phyloP scores from a whole-genome alignment of 2,888 invertebrate species.

The Mechanitis messenoides region DNA sequence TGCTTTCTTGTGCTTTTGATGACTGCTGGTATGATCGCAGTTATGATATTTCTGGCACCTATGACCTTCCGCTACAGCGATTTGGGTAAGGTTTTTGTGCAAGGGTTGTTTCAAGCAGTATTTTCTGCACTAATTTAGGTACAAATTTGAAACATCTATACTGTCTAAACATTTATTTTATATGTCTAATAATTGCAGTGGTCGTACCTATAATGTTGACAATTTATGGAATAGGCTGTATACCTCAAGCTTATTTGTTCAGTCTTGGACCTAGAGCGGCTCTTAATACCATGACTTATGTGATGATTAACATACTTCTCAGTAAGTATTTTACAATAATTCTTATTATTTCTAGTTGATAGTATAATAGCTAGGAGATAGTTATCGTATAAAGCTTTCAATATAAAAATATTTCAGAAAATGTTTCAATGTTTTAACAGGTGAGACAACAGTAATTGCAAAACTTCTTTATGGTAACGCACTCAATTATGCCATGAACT shows the following conservation, averaged over 20 bases:
- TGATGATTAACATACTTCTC: conserved; percentile 57
- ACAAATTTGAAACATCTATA: too few species aligned
- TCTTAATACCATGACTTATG: conserved; percentile 55
- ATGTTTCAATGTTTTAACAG: conserved; percentile 32
- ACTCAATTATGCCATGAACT: conserved; percentile 39
- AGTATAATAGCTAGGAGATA: not conserved
- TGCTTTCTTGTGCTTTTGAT: conserved; percentile 47
- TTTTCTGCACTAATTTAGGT: too few species aligned
- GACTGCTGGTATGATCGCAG: conserved; percentile 38
- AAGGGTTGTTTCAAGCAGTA: too few species aligned
- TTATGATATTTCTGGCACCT: conserved; percentile 43
- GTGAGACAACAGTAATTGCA: conserved; percentile 58
- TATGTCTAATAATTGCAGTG: conserved; percentile 34
- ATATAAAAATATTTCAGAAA: conserved; percentile 1
- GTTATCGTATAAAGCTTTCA: conserved; percentile 2
- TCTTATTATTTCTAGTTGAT: not conserved
- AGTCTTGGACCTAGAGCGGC: conserved; percentile 53
- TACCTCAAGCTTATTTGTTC: conserved; percentile 66
- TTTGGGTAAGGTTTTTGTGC: conserved; percentile 41
- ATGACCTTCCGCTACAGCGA: conserved; percentile 42
- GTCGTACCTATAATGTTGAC: conserved; percentile 49
- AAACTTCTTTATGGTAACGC: conserved; percentile 54
- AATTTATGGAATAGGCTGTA: conserved; percentile 53
- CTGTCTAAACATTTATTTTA: not conserved
- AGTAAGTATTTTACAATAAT: conserved; percentile 40